Percentiles rank a stretch among this genome's conserved stretches.
phyloP scores from a whole-genome alignment of 2,797 vertebrate genomes.

The Sciurus vulgaris region DNA sequence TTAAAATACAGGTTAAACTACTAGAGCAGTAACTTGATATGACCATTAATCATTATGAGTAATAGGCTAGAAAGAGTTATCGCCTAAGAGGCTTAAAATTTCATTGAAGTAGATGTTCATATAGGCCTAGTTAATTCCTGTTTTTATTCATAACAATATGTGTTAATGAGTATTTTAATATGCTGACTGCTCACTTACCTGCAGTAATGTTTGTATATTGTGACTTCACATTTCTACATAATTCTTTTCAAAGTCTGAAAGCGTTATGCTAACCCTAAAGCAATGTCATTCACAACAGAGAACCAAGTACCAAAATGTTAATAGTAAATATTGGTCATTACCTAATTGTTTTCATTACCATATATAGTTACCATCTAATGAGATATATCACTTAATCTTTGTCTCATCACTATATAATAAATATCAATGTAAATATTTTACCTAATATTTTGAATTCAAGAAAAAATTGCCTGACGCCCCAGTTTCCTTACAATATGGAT shows the following conservation, averaged over 20 bases:
- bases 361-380: neutral
- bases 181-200: neutral
- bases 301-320: neutral
- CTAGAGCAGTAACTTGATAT: neutral
- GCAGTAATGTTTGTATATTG: neutral
- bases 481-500: neutral
- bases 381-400: neutral
- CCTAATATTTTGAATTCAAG: neutral
- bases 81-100: neutral
- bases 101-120: neutral
- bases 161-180: neutral
- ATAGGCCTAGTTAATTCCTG: neutral
- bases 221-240: conserved; percentile 17
- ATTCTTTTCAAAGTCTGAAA: neutral
- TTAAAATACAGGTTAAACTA: neutral
- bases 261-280: neutral
- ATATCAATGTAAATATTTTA: neutral
- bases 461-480: neutral
- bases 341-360: neutral
- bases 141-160: neutral
- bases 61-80: neutral
- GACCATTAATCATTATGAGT: neutral
- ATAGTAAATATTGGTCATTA: neutral
- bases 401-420: neutral
- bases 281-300: neutral